A percentile compares a stretch with the other conserved stretches of the same genome.
phyloP scores from a whole-genome alignment of 37 sponge, comb jelly and placozoan genomes.

The Mnemiopsis leidyi region DNA sequence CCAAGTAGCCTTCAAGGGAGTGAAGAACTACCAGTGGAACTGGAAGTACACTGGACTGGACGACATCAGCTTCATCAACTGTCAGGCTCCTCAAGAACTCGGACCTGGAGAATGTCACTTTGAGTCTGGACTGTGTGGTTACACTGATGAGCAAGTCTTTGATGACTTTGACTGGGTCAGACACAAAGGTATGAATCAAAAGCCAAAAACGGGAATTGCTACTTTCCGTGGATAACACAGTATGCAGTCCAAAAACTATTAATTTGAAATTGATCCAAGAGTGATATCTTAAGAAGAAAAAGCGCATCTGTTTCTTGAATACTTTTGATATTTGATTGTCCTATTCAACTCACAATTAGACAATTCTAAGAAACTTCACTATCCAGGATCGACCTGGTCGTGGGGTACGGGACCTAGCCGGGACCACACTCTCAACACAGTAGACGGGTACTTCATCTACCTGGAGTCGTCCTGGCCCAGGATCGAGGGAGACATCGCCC shows the following conservation, averaged over 20 bases:
- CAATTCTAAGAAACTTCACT: too few relatives aligned
- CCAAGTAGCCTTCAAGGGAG: slow-evolving; percentile 53
- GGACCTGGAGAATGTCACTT: slow-evolving; percentile 32
- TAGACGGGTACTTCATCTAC: slow-evolving; percentile 32
- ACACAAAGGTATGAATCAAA: neutral
- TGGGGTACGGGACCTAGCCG: slow-evolving; percentile 60
- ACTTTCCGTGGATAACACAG: too few relatives aligned
- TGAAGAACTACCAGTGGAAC: slow-evolving; percentile 30
- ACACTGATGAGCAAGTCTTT: neutral
- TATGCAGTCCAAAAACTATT: too few relatives aligned
- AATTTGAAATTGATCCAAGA: too few relatives aligned
- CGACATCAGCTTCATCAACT: slow-evolving; percentile 33
- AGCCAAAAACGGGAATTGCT: too few relatives aligned
- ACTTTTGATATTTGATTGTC: neutral
- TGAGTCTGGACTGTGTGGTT: slow-evolving; percentile 15
- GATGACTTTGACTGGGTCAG: slow-evolving; percentile 20
- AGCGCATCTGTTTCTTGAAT: too few relatives aligned
- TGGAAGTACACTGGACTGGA: slow-evolving; percentile 32
- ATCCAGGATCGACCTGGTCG: slow-evolving; percentile 37
- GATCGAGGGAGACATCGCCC: slow-evolving; percentile 47
- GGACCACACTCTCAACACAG: slow-evolving; percentile 42
- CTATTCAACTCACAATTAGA: too few relatives aligned
- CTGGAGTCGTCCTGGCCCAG: slow-evolving; percentile 32
- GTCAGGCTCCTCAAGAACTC: slow-evolving; percentile 10
- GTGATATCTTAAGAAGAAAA: too few relatives aligned